Percentiles rank a stretch among this genome's conserved stretches.
phyloP scores from a whole-genome alignment of 2,113 vertebrate species.

The Capreolus pygargus region DNA sequence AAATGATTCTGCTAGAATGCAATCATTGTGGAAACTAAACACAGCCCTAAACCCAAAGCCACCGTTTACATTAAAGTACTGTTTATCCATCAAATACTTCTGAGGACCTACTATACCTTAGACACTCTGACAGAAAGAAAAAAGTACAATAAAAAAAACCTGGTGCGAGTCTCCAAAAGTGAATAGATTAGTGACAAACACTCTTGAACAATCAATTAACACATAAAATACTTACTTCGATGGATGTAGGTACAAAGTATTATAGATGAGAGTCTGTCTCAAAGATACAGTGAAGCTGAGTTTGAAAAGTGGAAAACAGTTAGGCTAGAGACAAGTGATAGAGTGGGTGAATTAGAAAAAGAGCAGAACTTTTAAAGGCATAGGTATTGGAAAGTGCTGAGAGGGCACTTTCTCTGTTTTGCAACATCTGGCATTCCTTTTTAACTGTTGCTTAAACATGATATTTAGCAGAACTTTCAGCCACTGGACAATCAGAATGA shows the following conservation, averaged over 20 bases:
- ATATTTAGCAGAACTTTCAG: slow-evolving; percentile 35
- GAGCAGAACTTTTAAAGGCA: neutral
- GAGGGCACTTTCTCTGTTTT: neutral
- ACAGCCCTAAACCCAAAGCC: neutral
- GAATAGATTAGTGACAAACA: neutral
- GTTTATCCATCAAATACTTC: neutral
- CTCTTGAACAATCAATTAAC: neutral
- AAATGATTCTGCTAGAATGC: slow-evolving; percentile 9
- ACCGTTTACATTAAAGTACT: neutral
- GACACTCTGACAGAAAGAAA: neutral
- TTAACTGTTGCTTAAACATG: slow-evolving; percentile 15
- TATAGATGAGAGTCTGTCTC: neutral
- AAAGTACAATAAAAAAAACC: neutral
- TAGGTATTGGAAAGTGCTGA: neutral
- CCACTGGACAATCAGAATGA: neutral
- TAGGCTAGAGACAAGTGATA: neutral
- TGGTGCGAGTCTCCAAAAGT: neutral
- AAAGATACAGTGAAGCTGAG: neutral
- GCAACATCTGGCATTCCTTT: slow-evolving; percentile 1
- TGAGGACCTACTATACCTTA: neutral
- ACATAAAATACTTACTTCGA: neutral
- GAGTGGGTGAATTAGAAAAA: neutral
- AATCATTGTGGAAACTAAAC: neutral
- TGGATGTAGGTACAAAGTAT: neutral
- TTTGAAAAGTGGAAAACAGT: neutral